These are phyloP conservation scores for Cryptotis parvus DNA, from an alignment of 2,113 vertebrate genomes.

Conservation along the genomic window DNA sequence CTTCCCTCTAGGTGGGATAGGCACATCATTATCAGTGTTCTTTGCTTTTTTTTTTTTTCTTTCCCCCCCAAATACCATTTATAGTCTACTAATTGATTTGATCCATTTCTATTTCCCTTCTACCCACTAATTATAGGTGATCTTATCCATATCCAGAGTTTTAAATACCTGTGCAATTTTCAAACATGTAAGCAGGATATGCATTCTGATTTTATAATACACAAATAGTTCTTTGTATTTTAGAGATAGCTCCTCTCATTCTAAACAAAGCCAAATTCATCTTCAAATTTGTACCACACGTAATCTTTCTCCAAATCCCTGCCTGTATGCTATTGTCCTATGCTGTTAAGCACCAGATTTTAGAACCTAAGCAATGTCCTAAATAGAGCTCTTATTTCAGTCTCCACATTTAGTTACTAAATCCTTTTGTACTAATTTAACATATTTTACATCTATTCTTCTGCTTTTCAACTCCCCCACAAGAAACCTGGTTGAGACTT, in stretches of 20 bases:
- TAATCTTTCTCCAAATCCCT: neutral
- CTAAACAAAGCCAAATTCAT: neutral
- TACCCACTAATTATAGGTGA: neutral
- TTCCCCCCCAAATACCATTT: neutral
- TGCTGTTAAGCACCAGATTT: neutral
- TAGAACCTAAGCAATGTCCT: neutral
- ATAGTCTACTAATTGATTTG: neutral
- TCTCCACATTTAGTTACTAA: neutral
- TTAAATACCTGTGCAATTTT: neutral
- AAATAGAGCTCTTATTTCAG: neutral
- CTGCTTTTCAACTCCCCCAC: conserved; percentile 24
- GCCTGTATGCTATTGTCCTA: neutral
- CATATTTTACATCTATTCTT: conserved; percentile 1
- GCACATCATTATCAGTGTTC: neutral
- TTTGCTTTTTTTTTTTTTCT: neutral
- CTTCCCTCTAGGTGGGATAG: neutral
- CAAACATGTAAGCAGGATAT: neutral
- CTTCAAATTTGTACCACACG: neutral
- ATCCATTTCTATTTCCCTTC: neutral
- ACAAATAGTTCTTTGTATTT: neutral
- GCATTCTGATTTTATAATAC: neutral
- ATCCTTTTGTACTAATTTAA: conserved; percentile 12
- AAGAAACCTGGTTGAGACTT: neutral
- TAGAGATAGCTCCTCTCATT: neutral
- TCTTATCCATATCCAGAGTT: neutral